These are phyloP conservation scores for Phalangium opilio DNA, from an alignment of 2,888 invertebrate genomes.

Conservation along the genomic window DNA sequence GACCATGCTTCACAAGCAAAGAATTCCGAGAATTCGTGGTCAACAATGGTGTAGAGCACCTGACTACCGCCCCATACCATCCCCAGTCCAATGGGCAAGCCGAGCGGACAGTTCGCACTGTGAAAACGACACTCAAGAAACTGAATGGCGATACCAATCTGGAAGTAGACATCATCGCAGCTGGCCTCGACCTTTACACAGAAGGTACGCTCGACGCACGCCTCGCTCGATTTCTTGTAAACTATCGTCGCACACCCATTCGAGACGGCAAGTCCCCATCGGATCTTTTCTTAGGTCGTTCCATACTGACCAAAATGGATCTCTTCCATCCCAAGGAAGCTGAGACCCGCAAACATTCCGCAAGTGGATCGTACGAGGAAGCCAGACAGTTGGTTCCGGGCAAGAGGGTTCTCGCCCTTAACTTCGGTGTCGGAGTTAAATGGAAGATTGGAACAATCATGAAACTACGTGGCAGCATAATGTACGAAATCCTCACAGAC, in stretches of 20 bases:
- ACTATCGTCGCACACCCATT: too few species aligned
- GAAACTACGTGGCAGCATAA: background rate
- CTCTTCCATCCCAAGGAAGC: too few species aligned
- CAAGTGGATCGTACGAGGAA: too few species aligned
- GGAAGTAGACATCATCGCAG: too few species aligned
- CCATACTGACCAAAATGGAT: too few species aligned
- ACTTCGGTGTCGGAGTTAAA: background rate
- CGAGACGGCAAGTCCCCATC: too few species aligned
- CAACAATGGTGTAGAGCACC: background rate
- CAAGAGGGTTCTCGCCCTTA: background rate
- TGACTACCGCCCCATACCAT: background rate
- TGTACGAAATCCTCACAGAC: background rate
- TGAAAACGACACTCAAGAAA: constrained; percentile 1
- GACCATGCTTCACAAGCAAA: background rate
- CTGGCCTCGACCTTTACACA: too few species aligned
- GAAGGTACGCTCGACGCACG: too few species aligned
- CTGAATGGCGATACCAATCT: background rate
- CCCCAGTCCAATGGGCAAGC: background rate
- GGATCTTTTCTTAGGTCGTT: too few species aligned
- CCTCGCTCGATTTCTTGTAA: too few species aligned
- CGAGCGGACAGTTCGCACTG: background rate
- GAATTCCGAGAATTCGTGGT: background rate
- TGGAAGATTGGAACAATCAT: background rate
- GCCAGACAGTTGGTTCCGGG: background rate
- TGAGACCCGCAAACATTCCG: too few species aligned